These are phyloP conservation scores for Sporophila hypoxantha DNA, from an alignment of 2,113 vertebrate genomes.

Conservation along the genomic window DNA sequence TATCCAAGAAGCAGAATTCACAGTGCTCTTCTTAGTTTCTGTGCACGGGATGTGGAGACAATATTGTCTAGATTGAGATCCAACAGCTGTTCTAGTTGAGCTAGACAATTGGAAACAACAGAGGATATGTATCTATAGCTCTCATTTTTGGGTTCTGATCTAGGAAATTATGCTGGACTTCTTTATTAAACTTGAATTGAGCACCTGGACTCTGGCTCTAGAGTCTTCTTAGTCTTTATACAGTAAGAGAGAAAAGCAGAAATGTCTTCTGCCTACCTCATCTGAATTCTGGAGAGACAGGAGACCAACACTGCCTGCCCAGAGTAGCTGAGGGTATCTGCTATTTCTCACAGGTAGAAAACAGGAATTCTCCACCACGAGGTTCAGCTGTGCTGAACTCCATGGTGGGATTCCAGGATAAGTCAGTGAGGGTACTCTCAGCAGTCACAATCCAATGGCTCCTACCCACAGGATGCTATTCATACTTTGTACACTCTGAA, in stretches of 20 bases:
- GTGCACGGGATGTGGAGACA: neutral
- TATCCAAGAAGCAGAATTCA: neutral
- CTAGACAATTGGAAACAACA: neutral
- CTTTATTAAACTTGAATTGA: neutral
- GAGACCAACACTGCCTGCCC: neutral
- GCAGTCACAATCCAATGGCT: neutral
- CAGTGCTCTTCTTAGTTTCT: neutral
- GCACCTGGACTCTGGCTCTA: neutral
- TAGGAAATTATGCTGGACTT: neutral
- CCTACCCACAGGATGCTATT: neutral
- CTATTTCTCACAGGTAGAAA: neutral
- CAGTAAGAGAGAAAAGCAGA: neutral
- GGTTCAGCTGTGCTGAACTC: neutral
- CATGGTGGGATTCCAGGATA: neutral
- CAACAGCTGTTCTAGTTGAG: neutral
- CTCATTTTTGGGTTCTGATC: neutral
- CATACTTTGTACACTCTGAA: neutral
- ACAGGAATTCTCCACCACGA: neutral
- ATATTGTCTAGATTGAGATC: neutral
- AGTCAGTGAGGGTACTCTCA: neutral
- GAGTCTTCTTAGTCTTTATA: neutral
- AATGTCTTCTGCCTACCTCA: neutral
- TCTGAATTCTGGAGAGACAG: neutral
- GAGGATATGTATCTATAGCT: neutral
- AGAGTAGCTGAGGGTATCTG: neutral